Conservation (phyloP, 64 coral and sea anemone genomes). For the Anthopleura sola region DNA sequence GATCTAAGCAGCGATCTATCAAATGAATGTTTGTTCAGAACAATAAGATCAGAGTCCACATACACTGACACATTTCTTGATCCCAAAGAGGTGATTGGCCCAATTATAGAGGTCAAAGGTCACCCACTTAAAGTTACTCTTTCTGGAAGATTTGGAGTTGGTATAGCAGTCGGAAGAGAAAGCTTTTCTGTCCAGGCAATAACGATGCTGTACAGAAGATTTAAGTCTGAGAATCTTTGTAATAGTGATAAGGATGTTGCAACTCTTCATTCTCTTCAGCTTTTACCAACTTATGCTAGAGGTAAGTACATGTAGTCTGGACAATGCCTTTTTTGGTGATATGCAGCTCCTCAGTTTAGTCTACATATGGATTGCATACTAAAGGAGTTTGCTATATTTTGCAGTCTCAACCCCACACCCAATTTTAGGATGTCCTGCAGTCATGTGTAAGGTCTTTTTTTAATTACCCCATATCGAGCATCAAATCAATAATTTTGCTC, state of each 20-base stretch:
- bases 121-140: slow-evolving; percentile 74
- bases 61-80: slow-evolving; percentile 70
- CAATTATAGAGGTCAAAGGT: slow-evolving; percentile 64
- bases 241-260: slow-evolving; percentile 57
- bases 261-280: slow-evolving; percentile 71
- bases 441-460: no score
- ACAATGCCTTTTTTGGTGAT: no score
- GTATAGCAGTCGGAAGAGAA: slow-evolving; percentile 51
- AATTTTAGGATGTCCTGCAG: no score
- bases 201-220: slow-evolving; percentile 86
- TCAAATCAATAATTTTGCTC: no score
- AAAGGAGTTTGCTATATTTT: no score
- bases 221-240: slow-evolving; percentile 70
- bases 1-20: neutral
- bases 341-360: no score
- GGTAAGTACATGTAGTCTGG: slow-evolving; percentile 18
- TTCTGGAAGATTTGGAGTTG: slow-evolving; percentile 73
- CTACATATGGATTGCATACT: no score
- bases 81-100: slow-evolving; percentile 73
- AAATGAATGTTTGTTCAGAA: slow-evolving; percentile 50
- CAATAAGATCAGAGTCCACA: slow-evolving; percentile 56
- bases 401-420: no score
- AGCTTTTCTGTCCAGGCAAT: slow-evolving; percentile 46
- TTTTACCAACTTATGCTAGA: slow-evolving; percentile 82
- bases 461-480: no score